These are phyloP conservation scores for Psittacus erithacus DNA, from an alignment of 2,113 vertebrate genomes.

Conservation along the genomic window DNA sequence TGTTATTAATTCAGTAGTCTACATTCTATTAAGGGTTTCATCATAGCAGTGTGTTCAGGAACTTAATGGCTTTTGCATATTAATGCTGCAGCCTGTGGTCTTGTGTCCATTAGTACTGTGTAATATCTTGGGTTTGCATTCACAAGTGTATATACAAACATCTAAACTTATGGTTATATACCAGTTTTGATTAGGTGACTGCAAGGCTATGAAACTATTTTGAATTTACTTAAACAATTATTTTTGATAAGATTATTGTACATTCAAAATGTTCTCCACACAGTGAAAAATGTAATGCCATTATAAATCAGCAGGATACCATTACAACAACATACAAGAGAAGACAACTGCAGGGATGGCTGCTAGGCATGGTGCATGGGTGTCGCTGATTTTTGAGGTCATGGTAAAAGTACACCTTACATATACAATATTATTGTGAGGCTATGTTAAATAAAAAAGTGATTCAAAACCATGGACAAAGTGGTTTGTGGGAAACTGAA, in stretches of 20 bases:
- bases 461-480: fast-evolving
- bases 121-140: not conserved
- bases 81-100: not conserved
- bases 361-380: not conserved
- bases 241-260: not conserved
- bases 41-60: slow-evolving; percentile 27
- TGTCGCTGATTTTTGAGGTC: not conserved
- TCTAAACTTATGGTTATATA: not conserved
- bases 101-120: not conserved
- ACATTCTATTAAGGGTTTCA: slow-evolving; percentile 57
- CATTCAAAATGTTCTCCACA: not conserved
- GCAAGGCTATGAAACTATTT: not conserved
- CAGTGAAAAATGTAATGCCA: not conserved
- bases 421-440: not conserved
- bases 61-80: slow-evolving; percentile 52
- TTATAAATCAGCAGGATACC: not conserved
- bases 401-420: not conserved
- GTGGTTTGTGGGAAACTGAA: not conserved
- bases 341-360: not conserved
- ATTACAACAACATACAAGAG: not conserved
- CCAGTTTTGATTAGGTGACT: not conserved
- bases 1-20: slow-evolving; percentile 69
- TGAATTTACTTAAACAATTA: not conserved
- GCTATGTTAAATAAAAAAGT: not conserved
- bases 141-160: not conserved